Conservation (phyloP, 1,140 invertebrate species). For the Archegozetes longisetosus region DNA sequence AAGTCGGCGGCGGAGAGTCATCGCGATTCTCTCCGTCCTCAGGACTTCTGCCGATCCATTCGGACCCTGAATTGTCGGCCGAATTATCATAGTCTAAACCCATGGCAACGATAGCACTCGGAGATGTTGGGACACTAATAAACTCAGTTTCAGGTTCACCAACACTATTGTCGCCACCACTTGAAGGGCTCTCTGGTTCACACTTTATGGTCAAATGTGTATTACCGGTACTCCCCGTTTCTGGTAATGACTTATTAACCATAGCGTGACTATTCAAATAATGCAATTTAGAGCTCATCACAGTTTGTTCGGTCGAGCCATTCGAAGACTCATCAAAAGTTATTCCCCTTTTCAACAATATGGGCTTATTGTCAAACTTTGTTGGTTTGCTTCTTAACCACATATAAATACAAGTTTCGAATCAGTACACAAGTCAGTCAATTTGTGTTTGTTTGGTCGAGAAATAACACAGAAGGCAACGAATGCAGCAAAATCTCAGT, state of each 20-base stretch:
- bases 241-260: slow-evolving; percentile 7
- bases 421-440: background rate
- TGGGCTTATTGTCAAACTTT: background rate
- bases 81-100: slow-evolving; percentile 17
- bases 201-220: slow-evolving; percentile 10
- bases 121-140: slow-evolving; percentile 18
- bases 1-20: slow-evolving; percentile 6
- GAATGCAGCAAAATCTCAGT: background rate
- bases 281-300: slow-evolving; percentile 7
- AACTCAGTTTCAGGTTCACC: slow-evolving; percentile 17
- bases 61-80: slow-evolving; percentile 17
- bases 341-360: background rate
- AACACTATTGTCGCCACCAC: slow-evolving; percentile 13
- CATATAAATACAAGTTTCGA: background rate
- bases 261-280: slow-evolving; percentile 6
- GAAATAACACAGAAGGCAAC: background rate
- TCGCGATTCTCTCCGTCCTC: background rate
- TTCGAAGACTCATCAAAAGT: no score
- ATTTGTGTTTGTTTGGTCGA: background rate
- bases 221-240: background rate
- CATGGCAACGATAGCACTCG: slow-evolving; percentile 17
- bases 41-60: slow-evolving; percentile 14
- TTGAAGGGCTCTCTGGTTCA: slow-evolving; percentile 14
- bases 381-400: background rate
- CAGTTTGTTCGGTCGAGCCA: no score